Evolutionary conservation across 2,888 invertebrate genomes (phyloP).

Genomic region (Noctua fimbriata): DNA sequence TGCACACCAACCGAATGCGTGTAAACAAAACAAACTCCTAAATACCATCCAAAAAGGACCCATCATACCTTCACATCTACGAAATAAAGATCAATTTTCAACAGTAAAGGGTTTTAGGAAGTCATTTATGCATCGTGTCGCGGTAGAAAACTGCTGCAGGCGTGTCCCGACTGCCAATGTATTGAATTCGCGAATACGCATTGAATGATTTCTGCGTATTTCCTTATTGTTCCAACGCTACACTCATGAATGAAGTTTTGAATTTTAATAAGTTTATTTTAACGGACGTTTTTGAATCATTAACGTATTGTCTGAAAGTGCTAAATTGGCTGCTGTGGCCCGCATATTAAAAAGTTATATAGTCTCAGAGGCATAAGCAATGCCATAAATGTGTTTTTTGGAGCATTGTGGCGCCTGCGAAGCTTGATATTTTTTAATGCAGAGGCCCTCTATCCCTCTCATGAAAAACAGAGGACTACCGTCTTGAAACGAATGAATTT

Average conservation of each 20-base stretch:
- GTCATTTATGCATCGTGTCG: slow-evolving; percentile 65
- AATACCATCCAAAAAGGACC: slow-evolving; percentile 45
- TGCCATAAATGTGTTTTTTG: background rate
- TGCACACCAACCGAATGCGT: slow-evolving; percentile 81
- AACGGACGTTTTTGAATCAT: slow-evolving; percentile 58
- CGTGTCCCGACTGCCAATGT: slow-evolving; percentile 84
- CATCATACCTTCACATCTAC: slow-evolving; percentile 64
- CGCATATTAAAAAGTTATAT: background rate
- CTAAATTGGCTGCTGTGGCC: slow-evolving; percentile 2
- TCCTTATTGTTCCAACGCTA: slow-evolving; percentile 86
- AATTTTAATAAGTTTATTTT: slow-evolving; percentile 79
- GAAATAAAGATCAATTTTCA: slow-evolving; percentile 76
- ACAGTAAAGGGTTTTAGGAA: slow-evolving; percentile 70
- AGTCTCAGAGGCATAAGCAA: background rate
- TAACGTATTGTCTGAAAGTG: slow-evolving; percentile 27
- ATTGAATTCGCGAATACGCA: slow-evolving; percentile 86
- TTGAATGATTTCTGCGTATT: slow-evolving; percentile 87
- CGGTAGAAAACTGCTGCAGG: slow-evolving; percentile 83
- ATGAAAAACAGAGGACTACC: background rate
- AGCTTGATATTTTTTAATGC: slow-evolving; percentile 1
- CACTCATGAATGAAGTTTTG: slow-evolving; percentile 85
- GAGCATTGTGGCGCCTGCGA: background rate
- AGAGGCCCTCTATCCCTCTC: background rate
- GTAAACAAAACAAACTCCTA: slow-evolving; percentile 66
- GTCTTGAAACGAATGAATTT: background rate